Percentiles rank a stretch among this genome's conserved stretches.
These are phyloP conservation scores for Vandiemenella viatica DNA, from an alignment of 2,888 invertebrate species.

Conservation along the genomic window DNA sequence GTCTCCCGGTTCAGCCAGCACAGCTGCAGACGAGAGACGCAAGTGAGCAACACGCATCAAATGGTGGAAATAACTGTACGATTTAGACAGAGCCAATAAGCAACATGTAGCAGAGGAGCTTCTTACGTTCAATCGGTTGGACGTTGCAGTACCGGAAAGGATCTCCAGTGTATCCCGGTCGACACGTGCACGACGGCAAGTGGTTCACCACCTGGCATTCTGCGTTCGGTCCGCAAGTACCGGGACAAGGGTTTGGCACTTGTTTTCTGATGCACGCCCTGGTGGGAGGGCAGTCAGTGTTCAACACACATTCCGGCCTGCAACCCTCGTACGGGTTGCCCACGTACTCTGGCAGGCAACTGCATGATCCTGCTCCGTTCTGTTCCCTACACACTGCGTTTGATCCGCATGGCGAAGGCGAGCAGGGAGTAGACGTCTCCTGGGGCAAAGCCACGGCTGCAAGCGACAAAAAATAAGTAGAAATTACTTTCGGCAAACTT, in stretches of 20 bases:
- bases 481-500: too few relatives aligned
- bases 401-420: constrained; percentile 34
- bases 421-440: constrained; percentile 40
- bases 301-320: constrained; percentile 38
- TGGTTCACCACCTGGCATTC: constrained; percentile 27
- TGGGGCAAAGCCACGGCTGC: constrained; percentile 18
- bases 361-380: constrained; percentile 44
- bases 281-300: constrained; percentile 39
- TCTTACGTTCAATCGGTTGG: constrained; percentile 29
- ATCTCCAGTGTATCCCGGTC: constrained; percentile 45
- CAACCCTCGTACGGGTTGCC: constrained; percentile 45
- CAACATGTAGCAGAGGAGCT: too few relatives aligned
- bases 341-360: constrained; percentile 26
- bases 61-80: neutral
- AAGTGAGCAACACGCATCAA: neutral
- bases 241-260: constrained; percentile 42
- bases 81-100: too few relatives aligned
- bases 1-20: constrained; percentile 21
- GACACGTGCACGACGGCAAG: constrained; percentile 40
- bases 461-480: too few relatives aligned
- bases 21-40: constrained; percentile 17
- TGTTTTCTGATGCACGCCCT: constrained; percentile 39
- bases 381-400: constrained; percentile 24
- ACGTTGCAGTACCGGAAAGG: constrained; percentile 46
- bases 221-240: constrained; percentile 34